phyloP scores from a whole-genome alignment of 2,797 vertebrate species.

The Halcyon smyrnensis region DNA sequence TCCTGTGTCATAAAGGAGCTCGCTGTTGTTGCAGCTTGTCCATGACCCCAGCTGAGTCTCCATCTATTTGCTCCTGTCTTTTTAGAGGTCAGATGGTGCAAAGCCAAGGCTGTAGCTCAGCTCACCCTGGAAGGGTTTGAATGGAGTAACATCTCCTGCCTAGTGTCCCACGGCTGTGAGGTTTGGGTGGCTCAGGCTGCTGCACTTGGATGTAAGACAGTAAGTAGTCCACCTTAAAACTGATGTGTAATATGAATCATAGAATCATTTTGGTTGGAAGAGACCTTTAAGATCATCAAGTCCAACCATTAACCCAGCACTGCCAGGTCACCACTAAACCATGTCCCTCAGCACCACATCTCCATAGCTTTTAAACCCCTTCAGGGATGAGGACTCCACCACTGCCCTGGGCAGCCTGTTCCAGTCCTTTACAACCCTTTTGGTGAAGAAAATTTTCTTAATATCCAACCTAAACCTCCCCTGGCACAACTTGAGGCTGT shows the following conservation, averaged over 20 bases:
- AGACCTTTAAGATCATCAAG: background rate
- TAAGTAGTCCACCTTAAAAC: background rate
- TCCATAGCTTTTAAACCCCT: background rate
- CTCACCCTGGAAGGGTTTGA: background rate
- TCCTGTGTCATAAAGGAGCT: background rate
- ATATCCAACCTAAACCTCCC: background rate
- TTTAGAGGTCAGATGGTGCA: background rate
- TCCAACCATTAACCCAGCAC: background rate
- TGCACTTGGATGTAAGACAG: background rate
- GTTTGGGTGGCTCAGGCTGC: background rate
- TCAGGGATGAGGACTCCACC: background rate
- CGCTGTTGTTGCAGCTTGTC: background rate
- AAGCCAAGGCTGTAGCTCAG: background rate
- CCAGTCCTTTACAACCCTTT: background rate
- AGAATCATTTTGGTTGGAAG: background rate
- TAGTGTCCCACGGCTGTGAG: fast-evolving
- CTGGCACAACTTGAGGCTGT: background rate
- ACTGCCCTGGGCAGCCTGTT: background rate
- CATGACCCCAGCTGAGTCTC: fast-evolving
- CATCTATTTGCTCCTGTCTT: background rate
- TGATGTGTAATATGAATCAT: background rate
- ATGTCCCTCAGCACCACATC: background rate
- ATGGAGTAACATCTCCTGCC: fast-evolving
- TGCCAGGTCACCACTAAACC: background rate
- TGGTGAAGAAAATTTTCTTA: background rate